Base-by-base conservation (phyloP, 1,140 invertebrate genomes). In the Choristoneura fumiferana region DNA sequence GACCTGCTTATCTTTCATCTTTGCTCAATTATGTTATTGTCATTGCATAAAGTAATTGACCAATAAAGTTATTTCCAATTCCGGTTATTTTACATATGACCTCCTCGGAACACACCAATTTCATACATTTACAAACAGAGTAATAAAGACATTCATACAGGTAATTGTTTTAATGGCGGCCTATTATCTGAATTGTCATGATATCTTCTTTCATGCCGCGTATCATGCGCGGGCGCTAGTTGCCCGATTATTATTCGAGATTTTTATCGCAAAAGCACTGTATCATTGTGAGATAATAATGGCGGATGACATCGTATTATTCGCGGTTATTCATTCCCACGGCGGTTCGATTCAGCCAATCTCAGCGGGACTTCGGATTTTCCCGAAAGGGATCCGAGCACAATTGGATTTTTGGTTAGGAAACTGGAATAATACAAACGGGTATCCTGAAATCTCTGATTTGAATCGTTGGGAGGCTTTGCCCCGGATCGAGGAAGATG, bases 221-320 rank as follows among this genome's bases (percentile, higher is more conserved):
- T 43, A 60, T 59, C 60, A 57, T 53, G 39, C n/a, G 22, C 22
- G 63, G 58, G 59, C 60, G 64, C 60, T 69, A 69, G 73, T 66
- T 72, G 60, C 49, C 53, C 67, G 73, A 75, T 86, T 82, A 71
- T 85, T 81, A 84, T 81, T 65, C 66, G 76, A 81, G 84, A 89
- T 89, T 84, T 85, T 83, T 84, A 89, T 89, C 85, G 67, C 63
- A 84, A 86, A 89, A 89, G 60, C 69, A 84, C 84, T 78, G 76
- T 87, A 89, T 89, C 85, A 89, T 86, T 86, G 84, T 72, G 76
- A 86, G 81, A 89, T 89, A 87, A 89, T 89, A 89, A 89, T 83
- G 78, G 74, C 80, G 79, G 78, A 88, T 88, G 84, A 88, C 85
- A 88, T 78, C 63, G 84, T 88, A 88, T 88, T 88, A 88, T 88